phyloP scores from a whole-genome alignment of 2,113 vertebrate species.

The Odontesthes bonariensis region DNA sequence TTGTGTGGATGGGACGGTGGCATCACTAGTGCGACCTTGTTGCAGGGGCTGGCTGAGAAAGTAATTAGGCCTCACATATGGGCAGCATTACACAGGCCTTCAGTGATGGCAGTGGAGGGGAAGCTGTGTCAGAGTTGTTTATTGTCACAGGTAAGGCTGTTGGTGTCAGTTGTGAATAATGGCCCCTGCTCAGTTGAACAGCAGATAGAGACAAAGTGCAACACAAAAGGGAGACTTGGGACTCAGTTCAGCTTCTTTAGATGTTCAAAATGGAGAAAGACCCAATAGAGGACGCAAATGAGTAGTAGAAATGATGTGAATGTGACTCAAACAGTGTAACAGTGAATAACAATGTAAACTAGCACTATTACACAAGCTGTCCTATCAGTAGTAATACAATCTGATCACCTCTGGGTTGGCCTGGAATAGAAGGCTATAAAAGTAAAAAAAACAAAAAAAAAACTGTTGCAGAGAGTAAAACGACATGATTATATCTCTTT shows the following conservation, averaged over 20 bases:
- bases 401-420: not conserved
- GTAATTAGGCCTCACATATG: conserved; percentile 78
- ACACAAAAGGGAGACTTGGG: not conserved
- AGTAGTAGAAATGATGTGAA: not conserved
- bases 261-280: not conserved
- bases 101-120: conserved; percentile 33
- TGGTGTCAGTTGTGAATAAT: conserved; percentile 11
- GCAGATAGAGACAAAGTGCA: conserved; percentile 19
- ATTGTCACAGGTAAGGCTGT: conserved; percentile 52
- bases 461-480: too few relatives aligned
- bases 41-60: conserved; percentile 63
- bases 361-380: not conserved
- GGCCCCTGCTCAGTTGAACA: conserved; percentile 11
- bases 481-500: not conserved
- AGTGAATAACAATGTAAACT: not conserved
- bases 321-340: too few relatives aligned
- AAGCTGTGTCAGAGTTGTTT: conserved; percentile 40
- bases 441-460: not conserved
- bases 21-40: conserved; percentile 79
- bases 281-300: not conserved
- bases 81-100: conserved; percentile 38
- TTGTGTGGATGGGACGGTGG: conserved; percentile 73
- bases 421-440: not conserved
- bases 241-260: not conserved
- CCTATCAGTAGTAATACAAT: not conserved